Evolutionary conservation across 2,797 vertebrate species (phyloP).

Genomic region (Sebastes elongatus): DNA sequence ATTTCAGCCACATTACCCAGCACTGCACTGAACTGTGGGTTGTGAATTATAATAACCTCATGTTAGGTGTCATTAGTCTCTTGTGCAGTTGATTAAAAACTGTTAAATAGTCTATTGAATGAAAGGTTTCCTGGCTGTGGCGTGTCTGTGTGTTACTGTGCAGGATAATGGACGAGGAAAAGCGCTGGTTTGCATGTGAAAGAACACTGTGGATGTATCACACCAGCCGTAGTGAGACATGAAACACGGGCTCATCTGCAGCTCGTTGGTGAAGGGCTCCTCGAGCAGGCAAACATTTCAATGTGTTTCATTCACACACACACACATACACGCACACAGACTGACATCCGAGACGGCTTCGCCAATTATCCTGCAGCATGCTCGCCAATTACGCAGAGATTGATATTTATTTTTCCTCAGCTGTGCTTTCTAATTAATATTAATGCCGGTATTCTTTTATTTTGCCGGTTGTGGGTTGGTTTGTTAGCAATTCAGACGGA

Average conservation of each 20-base stretch:
- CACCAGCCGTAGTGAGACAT: constrained; percentile 18
- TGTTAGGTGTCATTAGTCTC: constrained; percentile 5
- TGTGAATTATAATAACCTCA: not conserved
- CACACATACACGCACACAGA: not conserved
- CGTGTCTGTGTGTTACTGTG: not conserved
- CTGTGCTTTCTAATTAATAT: constrained; percentile 70
- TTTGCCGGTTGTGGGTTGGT: constrained; percentile 40
- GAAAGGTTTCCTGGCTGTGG: constrained; percentile 5
- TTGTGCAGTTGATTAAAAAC: constrained; percentile 17
- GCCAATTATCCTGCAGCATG: constrained; percentile 55
- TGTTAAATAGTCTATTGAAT: constrained; percentile 11
- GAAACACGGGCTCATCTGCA: constrained; percentile 29
- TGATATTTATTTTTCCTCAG: constrained; percentile 50
- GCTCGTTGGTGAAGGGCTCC: not conserved
- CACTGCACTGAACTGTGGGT: not conserved
- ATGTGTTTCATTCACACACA: not conserved
- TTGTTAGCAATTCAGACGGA: constrained; percentile 56
- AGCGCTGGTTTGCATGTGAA: constrained; percentile 36
- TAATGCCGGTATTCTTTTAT: constrained; percentile 50
- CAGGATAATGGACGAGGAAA: constrained; percentile 2
- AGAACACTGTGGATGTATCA: not conserved
- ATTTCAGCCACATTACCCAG: not conserved
- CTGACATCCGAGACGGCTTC: constrained; percentile 12
- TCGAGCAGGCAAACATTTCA: constrained; percentile 7
- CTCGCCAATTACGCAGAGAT: constrained; percentile 41